These are phyloP conservation scores for Teinopalpus imperialis DNA, from an alignment of 2,888 invertebrate genomes.

Conservation along the genomic window DNA sequence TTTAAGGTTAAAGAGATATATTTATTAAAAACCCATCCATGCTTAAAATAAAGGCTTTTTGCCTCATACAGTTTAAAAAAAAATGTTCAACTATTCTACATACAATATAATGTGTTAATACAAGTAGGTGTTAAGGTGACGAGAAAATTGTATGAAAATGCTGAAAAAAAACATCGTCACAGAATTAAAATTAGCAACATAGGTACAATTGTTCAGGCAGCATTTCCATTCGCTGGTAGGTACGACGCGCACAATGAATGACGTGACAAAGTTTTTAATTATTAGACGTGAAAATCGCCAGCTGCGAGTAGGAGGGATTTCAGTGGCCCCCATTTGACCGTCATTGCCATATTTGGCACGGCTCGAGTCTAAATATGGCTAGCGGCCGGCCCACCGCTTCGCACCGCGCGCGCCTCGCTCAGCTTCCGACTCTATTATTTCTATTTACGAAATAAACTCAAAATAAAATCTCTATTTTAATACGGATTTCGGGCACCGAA, in stretches of 20 bases:
- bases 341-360: constrained; percentile 91
- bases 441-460: constrained; percentile 81
- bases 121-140: too few species aligned
- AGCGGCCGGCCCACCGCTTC: constrained; percentile 86
- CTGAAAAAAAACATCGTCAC: too few species aligned
- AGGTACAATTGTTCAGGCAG: too few species aligned
- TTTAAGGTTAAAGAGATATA: too few species aligned
- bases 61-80: too few species aligned
- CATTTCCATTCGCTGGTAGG: constrained; percentile 23
- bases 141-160: too few species aligned
- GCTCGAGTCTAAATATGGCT: constrained; percentile 91
- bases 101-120: too few species aligned
- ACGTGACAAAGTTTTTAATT: constrained; percentile 80
- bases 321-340: constrained; percentile 90
- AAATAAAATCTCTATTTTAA: constrained; percentile 81
- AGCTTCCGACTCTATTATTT: constrained; percentile 81
- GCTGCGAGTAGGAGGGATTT: constrained; percentile 87
- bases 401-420: constrained; percentile 61
- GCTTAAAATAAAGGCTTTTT: too few species aligned
- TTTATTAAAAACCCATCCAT: too few species aligned
- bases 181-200: too few species aligned
- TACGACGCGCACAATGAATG: constrained; percentile 41
- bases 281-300: constrained; percentile 79
- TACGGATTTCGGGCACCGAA: constrained; percentile 77
- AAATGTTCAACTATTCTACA: too few species aligned